These are phyloP conservation scores for Lasioglossum morio DNA, from an alignment of 2,888 invertebrate genomes.

Conservation along the genomic window DNA sequence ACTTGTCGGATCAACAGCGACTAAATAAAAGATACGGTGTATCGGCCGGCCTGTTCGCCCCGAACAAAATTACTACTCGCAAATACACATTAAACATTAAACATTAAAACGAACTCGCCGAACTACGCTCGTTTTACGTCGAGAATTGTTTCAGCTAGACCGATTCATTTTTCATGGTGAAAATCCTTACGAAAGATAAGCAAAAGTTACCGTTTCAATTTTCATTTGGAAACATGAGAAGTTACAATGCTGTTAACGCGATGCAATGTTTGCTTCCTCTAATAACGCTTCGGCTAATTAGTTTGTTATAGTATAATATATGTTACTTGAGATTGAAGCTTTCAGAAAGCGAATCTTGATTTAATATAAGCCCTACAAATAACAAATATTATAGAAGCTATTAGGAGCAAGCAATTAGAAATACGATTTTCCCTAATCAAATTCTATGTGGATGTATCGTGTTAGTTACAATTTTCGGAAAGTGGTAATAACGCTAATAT, in stretches of 20 bases:
- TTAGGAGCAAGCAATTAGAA: background rate
- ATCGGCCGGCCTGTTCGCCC: constrained; percentile 11
- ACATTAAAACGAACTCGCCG: background rate
- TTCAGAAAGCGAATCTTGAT: background rate
- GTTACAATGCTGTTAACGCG: no score
- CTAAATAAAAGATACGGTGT: constrained; percentile 56
- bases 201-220: background rate
- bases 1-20: constrained; percentile 35
- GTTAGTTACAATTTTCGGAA: background rate
- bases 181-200: background rate
- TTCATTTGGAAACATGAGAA: background rate
- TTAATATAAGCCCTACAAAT: background rate
- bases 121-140: background rate
- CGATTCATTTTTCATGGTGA: background rate
- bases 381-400: background rate
- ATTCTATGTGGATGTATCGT: no score
- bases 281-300: no score
- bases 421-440: background rate
- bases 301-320: background rate
- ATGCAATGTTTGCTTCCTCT: no score
- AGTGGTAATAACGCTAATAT: background rate
- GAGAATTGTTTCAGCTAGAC: background rate
- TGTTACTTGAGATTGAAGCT: background rate
- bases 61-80: background rate
- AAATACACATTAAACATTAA: background rate